A percentile compares a stretch with the other conserved stretches of the same genome.
Evolutionary conservation across 2,888 invertebrate genomes (phyloP).

Genomic region (Zygogramma bicolorata): DNA sequence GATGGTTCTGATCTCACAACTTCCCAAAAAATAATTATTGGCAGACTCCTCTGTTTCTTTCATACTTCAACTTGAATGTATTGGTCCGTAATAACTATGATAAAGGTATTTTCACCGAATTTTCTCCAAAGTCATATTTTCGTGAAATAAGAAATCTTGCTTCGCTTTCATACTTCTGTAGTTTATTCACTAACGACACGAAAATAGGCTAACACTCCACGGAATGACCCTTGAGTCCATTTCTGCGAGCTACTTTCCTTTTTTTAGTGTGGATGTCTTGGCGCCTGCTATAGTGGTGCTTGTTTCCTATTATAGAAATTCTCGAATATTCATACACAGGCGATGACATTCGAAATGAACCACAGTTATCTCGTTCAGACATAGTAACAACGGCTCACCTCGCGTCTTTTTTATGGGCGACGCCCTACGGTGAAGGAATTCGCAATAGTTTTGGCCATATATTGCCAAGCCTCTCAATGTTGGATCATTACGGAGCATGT

Average conservation of each 20-base stretch:
- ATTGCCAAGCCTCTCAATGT: constrained; percentile 2
- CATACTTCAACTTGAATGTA: no score
- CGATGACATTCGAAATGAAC: constrained; percentile 48
- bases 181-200: not conserved
- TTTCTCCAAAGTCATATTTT: not conserved
- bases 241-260: constrained; percentile 12
- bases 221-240: constrained; percentile 6
- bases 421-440: constrained; percentile 28
- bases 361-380: constrained; percentile 44
- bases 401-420: constrained; percentile 23
- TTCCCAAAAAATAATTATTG: no score
- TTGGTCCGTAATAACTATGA: not conserved
- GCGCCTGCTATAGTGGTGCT: constrained; percentile 50
- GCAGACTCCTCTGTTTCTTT: no score
- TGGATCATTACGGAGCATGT: not conserved
- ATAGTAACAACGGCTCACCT: constrained; percentile 24
- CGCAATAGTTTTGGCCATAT: constrained; percentile 21
- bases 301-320: constrained; percentile 54
- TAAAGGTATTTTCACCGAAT: not conserved
- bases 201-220: not conserved
- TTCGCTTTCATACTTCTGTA: not conserved
- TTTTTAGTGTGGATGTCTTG: constrained; percentile 40
- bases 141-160: not conserved
- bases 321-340: constrained; percentile 40
- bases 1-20: no score